These are phyloP conservation scores for Holcopasites calliopsidis DNA, from an alignment of 1,140 invertebrate species.

Conservation along the genomic window DNA sequence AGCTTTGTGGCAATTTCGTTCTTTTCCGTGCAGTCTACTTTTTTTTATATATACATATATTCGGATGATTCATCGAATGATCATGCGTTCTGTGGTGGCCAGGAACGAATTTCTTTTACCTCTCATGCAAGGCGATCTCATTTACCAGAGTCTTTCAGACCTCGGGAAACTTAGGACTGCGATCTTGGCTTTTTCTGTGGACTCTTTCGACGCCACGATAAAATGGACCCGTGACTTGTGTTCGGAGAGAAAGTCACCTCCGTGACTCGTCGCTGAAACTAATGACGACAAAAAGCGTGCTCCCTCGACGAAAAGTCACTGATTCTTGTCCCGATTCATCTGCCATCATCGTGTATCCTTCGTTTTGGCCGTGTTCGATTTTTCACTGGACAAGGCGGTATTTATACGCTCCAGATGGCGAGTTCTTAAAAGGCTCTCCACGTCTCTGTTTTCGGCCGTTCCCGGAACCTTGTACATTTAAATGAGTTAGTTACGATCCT, in stretches of 20 bases:
- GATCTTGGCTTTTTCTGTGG: neutral
- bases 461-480: neutral
- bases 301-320: constrained; percentile 26
- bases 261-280: constrained; percentile 28
- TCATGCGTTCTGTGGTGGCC: no score
- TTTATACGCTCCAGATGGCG: constrained; percentile 32
- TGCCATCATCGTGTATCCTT: neutral
- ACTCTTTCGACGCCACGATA: neutral
- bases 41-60: no score
- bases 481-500: no score
- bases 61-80: no score
- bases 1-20: neutral
- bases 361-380: neutral
- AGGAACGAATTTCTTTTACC: no score
- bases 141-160: neutral
- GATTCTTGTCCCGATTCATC: constrained; percentile 21
- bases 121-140: neutral
- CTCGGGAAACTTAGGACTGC: neutral
- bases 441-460: neutral
- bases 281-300: constrained; percentile 47
- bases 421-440: neutral
- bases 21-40: no score
- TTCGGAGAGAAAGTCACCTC: constrained; percentile 28
- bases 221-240: constrained; percentile 41
- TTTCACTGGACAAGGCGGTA: constrained; percentile 12